These are phyloP conservation scores for Polypedilum vanderplanki DNA, from an alignment of 1,140 invertebrate species.

Conservation along the genomic window DNA sequence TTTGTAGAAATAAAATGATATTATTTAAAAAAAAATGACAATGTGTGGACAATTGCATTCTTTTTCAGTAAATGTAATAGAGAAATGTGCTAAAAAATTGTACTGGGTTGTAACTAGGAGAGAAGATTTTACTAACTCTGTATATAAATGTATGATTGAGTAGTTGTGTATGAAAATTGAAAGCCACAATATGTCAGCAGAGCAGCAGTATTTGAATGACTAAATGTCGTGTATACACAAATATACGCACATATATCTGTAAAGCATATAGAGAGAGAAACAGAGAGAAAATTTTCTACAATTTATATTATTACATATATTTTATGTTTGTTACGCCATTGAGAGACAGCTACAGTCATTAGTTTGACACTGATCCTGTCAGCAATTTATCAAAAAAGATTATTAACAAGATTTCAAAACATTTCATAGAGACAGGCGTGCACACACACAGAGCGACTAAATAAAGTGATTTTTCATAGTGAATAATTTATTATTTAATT, in stretches of 20 bases:
- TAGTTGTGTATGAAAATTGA: neutral
- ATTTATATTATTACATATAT: no score
- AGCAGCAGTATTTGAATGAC: neutral
- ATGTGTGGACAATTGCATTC: no score
- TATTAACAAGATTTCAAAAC: slow-evolving; percentile 29
- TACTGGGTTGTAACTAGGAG: neutral
- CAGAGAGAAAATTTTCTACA: neutral
- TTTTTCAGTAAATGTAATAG: no score
- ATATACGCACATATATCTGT: neutral
- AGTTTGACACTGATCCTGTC: slow-evolving; percentile 28
- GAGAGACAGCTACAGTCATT: slow-evolving; percentile 28
- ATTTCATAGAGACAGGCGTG: neutral
- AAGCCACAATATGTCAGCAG: slow-evolving; percentile 14
- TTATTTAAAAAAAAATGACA: no score
- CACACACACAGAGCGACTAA: slow-evolving; percentile 3
- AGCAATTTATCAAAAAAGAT: slow-evolving; percentile 27
- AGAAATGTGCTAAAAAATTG: no score
- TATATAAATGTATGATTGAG: neutral
- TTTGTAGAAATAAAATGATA: no score
- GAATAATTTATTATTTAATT: slow-evolving; percentile 20
- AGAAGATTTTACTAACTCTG: neutral
- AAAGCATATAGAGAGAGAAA: neutral
- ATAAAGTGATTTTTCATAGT: slow-evolving; percentile 19
- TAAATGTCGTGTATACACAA: neutral
- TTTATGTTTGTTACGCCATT: neutral